Evolutionary conservation across 2,888 invertebrate species (phyloP).

Genomic region (Agrochola litura): DNA sequence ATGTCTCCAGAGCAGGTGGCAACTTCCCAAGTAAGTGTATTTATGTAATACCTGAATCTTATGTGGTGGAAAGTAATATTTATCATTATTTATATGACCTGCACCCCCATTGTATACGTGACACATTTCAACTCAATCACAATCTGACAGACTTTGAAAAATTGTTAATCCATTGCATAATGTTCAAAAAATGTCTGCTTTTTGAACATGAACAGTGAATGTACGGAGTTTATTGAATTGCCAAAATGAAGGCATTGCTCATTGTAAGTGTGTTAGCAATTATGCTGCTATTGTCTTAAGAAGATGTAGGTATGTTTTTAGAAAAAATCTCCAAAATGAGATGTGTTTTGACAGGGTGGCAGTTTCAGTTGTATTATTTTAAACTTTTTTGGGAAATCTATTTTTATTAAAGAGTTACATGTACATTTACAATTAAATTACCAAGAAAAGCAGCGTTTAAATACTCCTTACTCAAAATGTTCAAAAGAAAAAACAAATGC

Average conservation of each 20-base stretch:
- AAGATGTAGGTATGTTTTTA: background rate
- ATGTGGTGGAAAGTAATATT: background rate
- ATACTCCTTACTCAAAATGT: conserved; percentile 19
- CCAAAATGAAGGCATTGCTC: background rate
- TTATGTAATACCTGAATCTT: background rate
- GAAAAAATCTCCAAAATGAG: background rate
- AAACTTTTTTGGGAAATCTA: background rate
- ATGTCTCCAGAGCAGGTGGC: conserved; percentile 92
- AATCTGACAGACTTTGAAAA: background rate
- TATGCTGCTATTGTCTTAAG: background rate
- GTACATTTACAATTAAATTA: too few relatives aligned
- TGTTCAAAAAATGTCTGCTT: too few relatives aligned
- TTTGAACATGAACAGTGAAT: background rate
- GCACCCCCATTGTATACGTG: background rate
- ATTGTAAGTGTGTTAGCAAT: background rate
- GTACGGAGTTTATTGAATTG: background rate
- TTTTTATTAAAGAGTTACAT: background rate
- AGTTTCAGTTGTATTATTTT: background rate
- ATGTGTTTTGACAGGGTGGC: background rate
- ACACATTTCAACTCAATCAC: background rate
- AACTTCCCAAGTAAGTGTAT: conserved; percentile 92
- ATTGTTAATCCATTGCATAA: background rate
- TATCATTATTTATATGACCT: too few relatives aligned
- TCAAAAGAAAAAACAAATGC: conserved; percentile 2
- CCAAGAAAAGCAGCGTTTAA: background rate